These are phyloP conservation scores for Hydraecia micacea DNA, from an alignment of 2,888 invertebrate species.

Conservation along the genomic window DNA sequence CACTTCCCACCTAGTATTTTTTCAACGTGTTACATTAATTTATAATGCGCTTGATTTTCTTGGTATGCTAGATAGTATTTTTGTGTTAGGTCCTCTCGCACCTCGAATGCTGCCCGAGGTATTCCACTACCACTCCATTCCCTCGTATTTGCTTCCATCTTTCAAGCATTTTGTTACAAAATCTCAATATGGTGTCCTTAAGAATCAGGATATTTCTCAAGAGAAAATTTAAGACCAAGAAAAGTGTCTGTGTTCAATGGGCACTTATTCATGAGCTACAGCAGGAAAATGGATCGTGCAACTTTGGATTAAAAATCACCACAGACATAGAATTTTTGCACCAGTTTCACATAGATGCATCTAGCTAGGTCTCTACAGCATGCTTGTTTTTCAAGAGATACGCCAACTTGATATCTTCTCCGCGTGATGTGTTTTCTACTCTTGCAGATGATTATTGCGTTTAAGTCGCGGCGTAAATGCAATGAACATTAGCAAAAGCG, in stretches of 20 bases:
- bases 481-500: not conserved
- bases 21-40: conserved; percentile 20
- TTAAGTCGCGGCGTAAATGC: not conserved
- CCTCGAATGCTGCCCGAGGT: not conserved
- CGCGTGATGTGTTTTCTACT: not conserved
- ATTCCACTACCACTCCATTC: not conserved
- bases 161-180: conserved; percentile 1
- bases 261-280: conserved; percentile 13
- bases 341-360: not conserved
- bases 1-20: conserved; percentile 35
- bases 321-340: not conserved
- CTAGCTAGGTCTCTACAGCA: too few species aligned
- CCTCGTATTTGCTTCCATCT: not conserved
- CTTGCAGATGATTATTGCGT: not conserved
- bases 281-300: conserved; percentile 16
- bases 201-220: conserved; percentile 6
- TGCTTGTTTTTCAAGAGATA: not conserved
- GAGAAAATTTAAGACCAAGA: conserved; percentile 6
- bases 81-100: not conserved
- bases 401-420: not conserved
- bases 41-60: conserved; percentile 18
- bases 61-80: not conserved
- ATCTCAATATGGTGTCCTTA: not conserved
- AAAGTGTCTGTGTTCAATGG: conserved; percentile 17
- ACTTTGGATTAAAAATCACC: conserved; percentile 9